phyloP scores from a whole-genome alignment of 2,888 invertebrate genomes.

The Melieria omissa region DNA sequence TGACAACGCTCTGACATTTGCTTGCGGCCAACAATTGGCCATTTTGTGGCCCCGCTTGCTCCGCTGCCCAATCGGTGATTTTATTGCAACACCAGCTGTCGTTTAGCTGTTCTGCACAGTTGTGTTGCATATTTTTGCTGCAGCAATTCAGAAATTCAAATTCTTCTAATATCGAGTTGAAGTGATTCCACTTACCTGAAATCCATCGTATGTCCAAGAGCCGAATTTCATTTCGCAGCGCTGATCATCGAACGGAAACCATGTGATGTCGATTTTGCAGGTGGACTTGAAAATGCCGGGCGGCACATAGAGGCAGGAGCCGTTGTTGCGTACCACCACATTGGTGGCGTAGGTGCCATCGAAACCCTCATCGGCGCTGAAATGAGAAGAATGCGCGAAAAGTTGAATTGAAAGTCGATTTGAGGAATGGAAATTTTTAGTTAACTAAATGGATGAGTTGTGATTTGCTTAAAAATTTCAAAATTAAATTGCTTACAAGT shows the following conservation, averaged over 20 bases:
- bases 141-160: too few species aligned
- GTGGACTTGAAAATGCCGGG: slow-evolving; percentile 99
- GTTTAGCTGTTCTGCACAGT: too few species aligned
- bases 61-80: too few species aligned
- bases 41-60: too few species aligned
- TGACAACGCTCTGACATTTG: too few species aligned
- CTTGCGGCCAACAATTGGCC: too few species aligned
- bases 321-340: slow-evolving; percentile 95
- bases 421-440: background rate
- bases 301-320: slow-evolving; percentile 95
- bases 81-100: too few species aligned
- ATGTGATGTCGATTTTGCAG: slow-evolving; percentile 98
- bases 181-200: slow-evolving; percentile 74
- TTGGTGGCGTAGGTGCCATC: slow-evolving; percentile 99
- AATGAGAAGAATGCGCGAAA: slow-evolving; percentile 46
- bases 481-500: too few species aligned
- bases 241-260: slow-evolving; percentile 99
- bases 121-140: too few species aligned
- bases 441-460: too few species aligned
- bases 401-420: background rate
- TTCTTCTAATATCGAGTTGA: too few species aligned
- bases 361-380: slow-evolving; percentile 97
- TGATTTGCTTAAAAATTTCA: too few species aligned
- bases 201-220: slow-evolving; percentile 98
- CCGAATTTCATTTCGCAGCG: slow-evolving; percentile 99